phyloP scores from a whole-genome alignment of 2,797 vertebrate genomes.

The Potorous gilbertii region DNA sequence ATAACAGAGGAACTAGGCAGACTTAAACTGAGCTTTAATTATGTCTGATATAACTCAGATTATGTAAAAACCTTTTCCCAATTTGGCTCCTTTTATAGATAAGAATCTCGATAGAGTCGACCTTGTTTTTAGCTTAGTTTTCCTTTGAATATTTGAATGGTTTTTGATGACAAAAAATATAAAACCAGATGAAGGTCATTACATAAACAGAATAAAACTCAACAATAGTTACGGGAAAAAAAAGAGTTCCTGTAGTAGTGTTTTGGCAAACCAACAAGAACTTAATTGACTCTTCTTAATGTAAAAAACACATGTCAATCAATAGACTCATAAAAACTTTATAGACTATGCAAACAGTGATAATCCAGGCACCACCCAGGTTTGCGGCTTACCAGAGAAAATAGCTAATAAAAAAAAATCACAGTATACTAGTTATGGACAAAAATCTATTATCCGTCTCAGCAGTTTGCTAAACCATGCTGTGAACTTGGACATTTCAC shows the following conservation, averaged over 20 bases:
- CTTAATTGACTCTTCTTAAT: conserved; percentile 67
- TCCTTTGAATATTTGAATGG: conserved; percentile 56
- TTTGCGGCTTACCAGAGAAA: conserved; percentile 73
- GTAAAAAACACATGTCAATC: conserved; percentile 63
- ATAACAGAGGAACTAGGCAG: conserved; percentile 19
- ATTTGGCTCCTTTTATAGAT: conserved; percentile 47
- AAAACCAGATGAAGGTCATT: conserved; percentile 63
- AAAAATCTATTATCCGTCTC: conserved; percentile 75
- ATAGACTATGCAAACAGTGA: conserved; percentile 56
- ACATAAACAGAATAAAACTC: conserved; percentile 36
- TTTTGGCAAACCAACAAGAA: conserved; percentile 67
- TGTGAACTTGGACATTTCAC: conserved; percentile 81
- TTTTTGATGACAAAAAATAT: conserved; percentile 65
- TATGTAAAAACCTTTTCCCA: conserved; percentile 38
- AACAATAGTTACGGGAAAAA: conserved; percentile 54
- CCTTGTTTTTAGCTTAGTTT: conserved; percentile 40
- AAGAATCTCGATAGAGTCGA: not conserved
- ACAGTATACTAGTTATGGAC: conserved; percentile 53
- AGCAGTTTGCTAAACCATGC: conserved; percentile 66
- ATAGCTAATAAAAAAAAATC: conserved; percentile 59
- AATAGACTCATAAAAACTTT: conserved; percentile 54
- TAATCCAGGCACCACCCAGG: conserved; percentile 44
- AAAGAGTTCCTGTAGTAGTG: conserved; percentile 46
- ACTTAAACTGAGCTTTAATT: conserved; percentile 23
- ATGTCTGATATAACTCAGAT: conserved; percentile 48